Conservation (phyloP, 2,888 invertebrate species). For the Branchipolynoe longqiensis region DNA sequence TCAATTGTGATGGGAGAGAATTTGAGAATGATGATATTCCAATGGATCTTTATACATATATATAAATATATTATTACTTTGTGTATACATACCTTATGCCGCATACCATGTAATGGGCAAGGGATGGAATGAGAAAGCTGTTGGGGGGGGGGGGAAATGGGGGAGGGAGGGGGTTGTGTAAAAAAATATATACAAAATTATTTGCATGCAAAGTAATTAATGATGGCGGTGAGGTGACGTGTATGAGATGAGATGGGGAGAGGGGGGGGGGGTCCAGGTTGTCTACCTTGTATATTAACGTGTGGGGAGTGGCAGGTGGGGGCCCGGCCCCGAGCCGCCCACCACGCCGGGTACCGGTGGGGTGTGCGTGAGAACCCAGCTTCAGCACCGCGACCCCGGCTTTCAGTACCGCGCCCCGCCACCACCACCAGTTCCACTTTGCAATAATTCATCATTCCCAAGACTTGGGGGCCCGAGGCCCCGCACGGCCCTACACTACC, state of each 20-base stretch:
- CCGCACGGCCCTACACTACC: background rate
- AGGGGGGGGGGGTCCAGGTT: background rate
- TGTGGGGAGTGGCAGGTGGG: background rate
- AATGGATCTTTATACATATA: conserved; percentile 51
- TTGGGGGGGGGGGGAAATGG: too few relatives aligned
- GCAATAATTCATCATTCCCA: conserved; percentile 44
- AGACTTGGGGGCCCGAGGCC: conserved; percentile 17
- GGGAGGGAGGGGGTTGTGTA: conserved; percentile 15
- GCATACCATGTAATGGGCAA: background rate
- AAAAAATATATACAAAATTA: conserved; percentile 1
- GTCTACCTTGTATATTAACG: background rate
- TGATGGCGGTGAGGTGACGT: background rate
- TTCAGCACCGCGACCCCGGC: background rate
- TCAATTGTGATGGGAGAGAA: conserved; percentile 54
- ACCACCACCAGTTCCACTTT: background rate
- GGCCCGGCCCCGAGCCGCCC: background rate
- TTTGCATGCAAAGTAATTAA: background rate
- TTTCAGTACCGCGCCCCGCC: background rate
- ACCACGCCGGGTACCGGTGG: background rate
- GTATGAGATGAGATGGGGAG: background rate
- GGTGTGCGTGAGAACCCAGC: background rate
- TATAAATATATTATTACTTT: conserved; percentile 43
- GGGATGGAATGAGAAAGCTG: background rate
- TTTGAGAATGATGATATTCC: conserved; percentile 47
- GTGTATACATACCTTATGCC: conserved; percentile 27